Evolutionary conservation across 2,113 vertebrate genomes (phyloP).

Genomic region (Epinephelus lanceolatus): DNA sequence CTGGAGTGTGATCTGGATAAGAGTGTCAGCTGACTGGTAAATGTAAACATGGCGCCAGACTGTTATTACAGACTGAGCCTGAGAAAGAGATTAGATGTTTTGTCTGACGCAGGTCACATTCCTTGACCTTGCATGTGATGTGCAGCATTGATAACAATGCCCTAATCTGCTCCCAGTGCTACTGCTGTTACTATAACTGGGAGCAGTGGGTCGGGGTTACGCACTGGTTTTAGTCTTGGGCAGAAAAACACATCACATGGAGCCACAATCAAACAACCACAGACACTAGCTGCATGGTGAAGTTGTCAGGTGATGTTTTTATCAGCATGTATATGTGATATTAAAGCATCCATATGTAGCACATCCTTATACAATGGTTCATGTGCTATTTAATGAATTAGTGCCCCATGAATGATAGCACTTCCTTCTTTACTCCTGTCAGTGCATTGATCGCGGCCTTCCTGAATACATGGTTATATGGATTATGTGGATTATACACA

Average conservation of each 20-base stretch:
- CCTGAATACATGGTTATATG: too few species aligned
- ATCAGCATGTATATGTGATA: neutral
- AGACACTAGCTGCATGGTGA: neutral
- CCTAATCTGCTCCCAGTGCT: conserved; percentile 38
- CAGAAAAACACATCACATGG: neutral
- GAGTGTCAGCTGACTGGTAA: conserved; percentile 27
- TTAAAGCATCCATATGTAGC: neutral
- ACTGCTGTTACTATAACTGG: conserved; percentile 11
- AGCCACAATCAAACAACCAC: neutral
- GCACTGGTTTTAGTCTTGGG: neutral
- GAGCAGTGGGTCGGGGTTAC: conserved; percentile 8
- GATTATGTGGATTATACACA: too few species aligned
- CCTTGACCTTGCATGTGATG: conserved; percentile 55
- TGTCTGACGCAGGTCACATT: conserved; percentile 45
- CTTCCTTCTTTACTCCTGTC: too few species aligned
- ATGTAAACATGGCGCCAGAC: conserved; percentile 32
- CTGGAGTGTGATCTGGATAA: conserved; percentile 13
- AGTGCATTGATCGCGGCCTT: too few species aligned
- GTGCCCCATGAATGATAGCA: too few species aligned
- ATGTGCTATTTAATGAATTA: too few species aligned
- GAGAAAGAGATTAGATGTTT: conserved; percentile 42
- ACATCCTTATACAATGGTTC: too few species aligned
- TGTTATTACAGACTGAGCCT: conserved; percentile 26
- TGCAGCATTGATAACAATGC: conserved; percentile 23
- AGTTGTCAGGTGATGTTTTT: neutral